Percentiles rank a stretch among this genome's conserved stretches.
Conservation (phyloP, 2,797 vertebrate species). For the Moxostoma hubbsi region DNA sequence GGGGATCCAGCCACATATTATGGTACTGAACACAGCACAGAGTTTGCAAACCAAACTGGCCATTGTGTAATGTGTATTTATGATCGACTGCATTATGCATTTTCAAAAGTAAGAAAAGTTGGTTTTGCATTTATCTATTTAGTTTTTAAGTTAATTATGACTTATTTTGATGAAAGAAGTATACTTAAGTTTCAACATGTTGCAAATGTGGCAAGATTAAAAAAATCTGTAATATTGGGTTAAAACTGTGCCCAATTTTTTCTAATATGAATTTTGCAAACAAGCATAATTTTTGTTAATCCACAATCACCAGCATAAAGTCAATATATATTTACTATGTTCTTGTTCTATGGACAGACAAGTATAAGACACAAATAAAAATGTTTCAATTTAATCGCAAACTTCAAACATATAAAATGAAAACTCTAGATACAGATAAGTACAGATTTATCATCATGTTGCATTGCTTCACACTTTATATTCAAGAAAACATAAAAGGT, state of each 20-base stretch:
- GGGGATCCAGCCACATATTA: no score
- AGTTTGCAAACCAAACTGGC: no score
- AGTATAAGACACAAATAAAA: conserved; percentile 77
- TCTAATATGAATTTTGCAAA: background rate
- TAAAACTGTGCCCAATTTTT: background rate
- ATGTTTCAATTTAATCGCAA: conserved; percentile 90
- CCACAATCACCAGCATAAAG: background rate
- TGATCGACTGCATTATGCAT: no score
- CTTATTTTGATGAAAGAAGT: no score
- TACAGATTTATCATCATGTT: conserved; percentile 79
- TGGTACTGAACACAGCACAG: no score
- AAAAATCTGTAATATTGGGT: no score
- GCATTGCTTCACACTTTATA: conserved; percentile 68
- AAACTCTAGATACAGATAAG: conserved; percentile 81
- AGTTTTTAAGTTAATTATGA: no score
- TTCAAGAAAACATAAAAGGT: conserved; percentile 38
- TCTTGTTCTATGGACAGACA: background rate
- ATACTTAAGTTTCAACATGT: no score
- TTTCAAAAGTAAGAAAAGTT: no score
- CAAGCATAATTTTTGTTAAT: background rate
- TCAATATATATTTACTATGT: background rate
- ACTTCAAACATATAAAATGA: conserved; percentile 86
- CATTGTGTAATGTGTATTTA: no score
- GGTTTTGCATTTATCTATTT: no score
- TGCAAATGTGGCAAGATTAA: no score